These are phyloP conservation scores for Unio delphinus DNA, from an alignment of 2,888 invertebrate genomes.

Conservation along the genomic window DNA sequence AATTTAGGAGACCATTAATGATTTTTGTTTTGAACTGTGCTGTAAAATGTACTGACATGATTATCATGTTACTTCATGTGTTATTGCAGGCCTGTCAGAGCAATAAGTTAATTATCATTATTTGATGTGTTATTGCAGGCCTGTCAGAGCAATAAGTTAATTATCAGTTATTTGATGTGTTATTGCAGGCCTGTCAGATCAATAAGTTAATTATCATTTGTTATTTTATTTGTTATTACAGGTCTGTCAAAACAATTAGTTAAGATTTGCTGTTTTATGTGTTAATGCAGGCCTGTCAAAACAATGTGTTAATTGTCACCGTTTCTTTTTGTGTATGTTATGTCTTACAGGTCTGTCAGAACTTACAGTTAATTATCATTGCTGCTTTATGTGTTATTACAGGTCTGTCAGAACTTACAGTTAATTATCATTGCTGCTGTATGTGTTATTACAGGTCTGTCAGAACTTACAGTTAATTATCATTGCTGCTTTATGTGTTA, in stretches of 20 bases:
- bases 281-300: constrained; percentile 88
- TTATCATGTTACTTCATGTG: background rate
- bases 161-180: too few species aligned
- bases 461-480: constrained; percentile 76
- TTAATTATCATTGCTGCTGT: too few species aligned
- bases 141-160: constrained; percentile 94
- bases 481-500: background rate
- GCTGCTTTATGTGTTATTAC: background rate
- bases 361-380: background rate
- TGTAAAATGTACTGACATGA: background rate
- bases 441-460: constrained; percentile 84
- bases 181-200: too few species aligned
- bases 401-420: too few species aligned
- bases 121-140: constrained; percentile 76
- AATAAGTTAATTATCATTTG: too few species aligned
- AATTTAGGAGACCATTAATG: too few species aligned
- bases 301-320: constrained; percentile 82
- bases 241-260: constrained; percentile 95
- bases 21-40: too few species aligned
- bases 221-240: constrained; percentile 70
- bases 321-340: too few species aligned
- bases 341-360: too few species aligned
- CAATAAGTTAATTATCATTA: background rate
- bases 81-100: constrained; percentile 86
- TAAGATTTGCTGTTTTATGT: constrained; percentile 99